Conservation (phyloP, 2,797 vertebrate species). For the Glyptemys insculpta region DNA sequence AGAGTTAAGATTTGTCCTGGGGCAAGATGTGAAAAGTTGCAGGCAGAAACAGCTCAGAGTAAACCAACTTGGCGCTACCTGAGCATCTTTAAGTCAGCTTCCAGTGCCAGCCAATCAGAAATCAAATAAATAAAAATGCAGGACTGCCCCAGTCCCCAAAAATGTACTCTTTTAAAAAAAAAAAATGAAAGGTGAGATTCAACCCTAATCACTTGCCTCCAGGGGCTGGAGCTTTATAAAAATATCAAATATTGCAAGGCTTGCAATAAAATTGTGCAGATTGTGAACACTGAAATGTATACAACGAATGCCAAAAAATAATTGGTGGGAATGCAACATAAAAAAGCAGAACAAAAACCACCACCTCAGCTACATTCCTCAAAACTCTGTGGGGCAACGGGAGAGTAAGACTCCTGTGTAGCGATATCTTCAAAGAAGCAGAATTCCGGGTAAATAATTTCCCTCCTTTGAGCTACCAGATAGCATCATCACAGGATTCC, state of each 20-base stretch:
- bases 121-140: background rate
- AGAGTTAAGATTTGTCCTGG: constrained; percentile 67
- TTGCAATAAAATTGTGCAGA: constrained; percentile 6
- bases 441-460: constrained; percentile 36
- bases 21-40: constrained; percentile 63
- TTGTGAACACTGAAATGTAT: constrained; percentile 58
- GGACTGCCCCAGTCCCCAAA: background rate
- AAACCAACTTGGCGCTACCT: background rate
- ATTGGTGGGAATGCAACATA: background rate
- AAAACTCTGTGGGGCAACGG: background rate
- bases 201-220: background rate
- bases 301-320: constrained; percentile 48
- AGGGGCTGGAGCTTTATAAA: background rate
- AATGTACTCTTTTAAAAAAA: background rate
- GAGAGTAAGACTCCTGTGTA: background rate
- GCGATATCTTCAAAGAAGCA: background rate
- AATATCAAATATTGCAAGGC: background rate
- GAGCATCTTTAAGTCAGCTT: background rate
- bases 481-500: constrained; percentile 13
- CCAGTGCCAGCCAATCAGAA: background rate
- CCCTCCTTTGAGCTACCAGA: constrained; percentile 9
- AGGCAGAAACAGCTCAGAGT: constrained; percentile 32
- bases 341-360: constrained; percentile 24
- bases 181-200: background rate
- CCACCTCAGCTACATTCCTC: background rate